phyloP scores from a whole-genome alignment of 2,113 vertebrate species.

The Pitta sordida region DNA sequence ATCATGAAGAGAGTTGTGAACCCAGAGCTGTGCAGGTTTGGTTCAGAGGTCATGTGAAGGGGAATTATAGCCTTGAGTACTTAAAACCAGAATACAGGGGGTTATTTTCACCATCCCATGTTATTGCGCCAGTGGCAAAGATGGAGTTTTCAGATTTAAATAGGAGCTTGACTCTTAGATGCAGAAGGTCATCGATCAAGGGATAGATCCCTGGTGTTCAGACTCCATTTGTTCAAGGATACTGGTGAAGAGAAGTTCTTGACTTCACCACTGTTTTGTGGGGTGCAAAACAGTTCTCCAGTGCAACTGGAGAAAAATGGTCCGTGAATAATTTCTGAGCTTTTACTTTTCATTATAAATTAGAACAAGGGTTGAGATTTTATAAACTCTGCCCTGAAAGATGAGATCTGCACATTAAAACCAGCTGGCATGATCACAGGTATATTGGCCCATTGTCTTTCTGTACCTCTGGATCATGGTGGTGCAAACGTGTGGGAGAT shows the following conservation, averaged over 20 bases:
- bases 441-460: fast-evolving
- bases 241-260: background rate
- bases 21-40: background rate
- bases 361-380: background rate
- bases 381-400: background rate
- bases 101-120: background rate
- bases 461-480: background rate
- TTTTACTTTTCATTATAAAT: background rate
- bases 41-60: conserved; percentile 37
- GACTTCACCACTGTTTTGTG: background rate
- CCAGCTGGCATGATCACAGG: background rate
- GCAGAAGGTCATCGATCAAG: background rate
- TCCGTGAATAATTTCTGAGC: background rate
- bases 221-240: background rate
- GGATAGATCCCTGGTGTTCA: background rate
- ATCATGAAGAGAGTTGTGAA: background rate
- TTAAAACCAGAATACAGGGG: background rate
- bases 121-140: background rate
- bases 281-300: fast-evolving
- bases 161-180: background rate
- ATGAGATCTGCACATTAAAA: background rate
- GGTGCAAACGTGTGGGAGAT: background rate
- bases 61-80: background rate
- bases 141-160: background rate
- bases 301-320: background rate